These are phyloP conservation scores for Pyrgus malvae DNA, from an alignment of 2,888 invertebrate genomes.

Conservation along the genomic window DNA sequence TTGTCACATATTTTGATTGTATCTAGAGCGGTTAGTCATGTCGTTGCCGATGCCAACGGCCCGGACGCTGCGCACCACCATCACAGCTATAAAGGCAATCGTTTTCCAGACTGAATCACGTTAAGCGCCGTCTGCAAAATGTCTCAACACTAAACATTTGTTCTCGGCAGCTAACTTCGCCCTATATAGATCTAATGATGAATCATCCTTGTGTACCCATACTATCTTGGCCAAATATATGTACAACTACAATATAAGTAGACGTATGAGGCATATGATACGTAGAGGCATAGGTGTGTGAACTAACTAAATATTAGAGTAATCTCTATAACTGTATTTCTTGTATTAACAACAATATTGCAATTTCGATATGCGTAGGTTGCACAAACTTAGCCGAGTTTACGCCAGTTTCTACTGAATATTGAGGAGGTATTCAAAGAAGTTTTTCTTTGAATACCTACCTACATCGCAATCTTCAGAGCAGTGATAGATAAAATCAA, in stretches of 20 bases:
- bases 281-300: no score
- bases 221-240: neutral
- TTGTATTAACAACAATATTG: no score
- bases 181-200: conserved; percentile 14
- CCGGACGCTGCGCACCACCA: conserved; percentile 60
- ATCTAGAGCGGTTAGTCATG: conserved; percentile 82
- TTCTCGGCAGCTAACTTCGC: conserved; percentile 45
- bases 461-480: neutral
- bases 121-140: conserved; percentile 81
- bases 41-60: conserved; percentile 77
- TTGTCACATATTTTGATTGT: conserved; percentile 82
- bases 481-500: neutral
- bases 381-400: no score
- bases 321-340: no score
- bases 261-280: no score
- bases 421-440: no score
- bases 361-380: no score
- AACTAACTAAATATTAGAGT: no score
- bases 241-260: neutral
- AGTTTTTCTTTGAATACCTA: no score
- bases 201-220: conserved; percentile 30
- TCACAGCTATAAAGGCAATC: conserved; percentile 76
- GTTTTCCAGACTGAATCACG: conserved; percentile 74
- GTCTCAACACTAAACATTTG: conserved; percentile 68
- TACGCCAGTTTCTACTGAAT: no score